Conservation (phyloP, 2,113 vertebrate species). For the Lipotes vexillifer region DNA sequence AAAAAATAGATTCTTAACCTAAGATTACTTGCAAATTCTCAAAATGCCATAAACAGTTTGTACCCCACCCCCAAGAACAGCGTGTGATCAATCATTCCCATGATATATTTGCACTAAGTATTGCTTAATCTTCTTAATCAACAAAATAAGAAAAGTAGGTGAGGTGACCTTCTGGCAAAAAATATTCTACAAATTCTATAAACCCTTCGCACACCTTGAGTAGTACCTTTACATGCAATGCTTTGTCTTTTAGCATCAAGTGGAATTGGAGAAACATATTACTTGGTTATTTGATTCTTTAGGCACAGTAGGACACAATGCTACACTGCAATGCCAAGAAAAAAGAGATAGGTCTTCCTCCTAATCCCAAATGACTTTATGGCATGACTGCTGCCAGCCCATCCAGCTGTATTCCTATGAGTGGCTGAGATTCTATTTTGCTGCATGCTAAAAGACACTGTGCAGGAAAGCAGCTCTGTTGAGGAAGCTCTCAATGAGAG, state of each 20-base stretch:
- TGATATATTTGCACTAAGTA: background rate
- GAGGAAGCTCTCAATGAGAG: background rate
- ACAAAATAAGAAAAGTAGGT: background rate
- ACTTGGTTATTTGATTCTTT: background rate
- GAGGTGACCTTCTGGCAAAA: background rate
- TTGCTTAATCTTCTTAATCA: conserved; percentile 1
- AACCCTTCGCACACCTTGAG: background rate
- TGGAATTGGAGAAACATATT: background rate
- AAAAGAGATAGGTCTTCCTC: background rate
- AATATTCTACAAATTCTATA: conserved; percentile 22
- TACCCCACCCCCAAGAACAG: background rate
- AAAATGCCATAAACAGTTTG: conserved; percentile 20
- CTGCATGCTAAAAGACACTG: background rate
- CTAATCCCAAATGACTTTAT: background rate
- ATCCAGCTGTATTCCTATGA: background rate
- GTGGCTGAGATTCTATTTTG: background rate
- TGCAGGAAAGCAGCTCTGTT: background rate
- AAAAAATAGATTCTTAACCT: background rate
- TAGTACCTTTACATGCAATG: background rate
- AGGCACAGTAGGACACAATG: background rate
- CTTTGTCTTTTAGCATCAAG: background rate
- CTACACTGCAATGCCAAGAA: background rate
- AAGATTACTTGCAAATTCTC: conserved; percentile 26
- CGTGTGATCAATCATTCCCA: background rate
- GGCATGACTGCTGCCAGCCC: background rate